Evolutionary conservation across 2,797 vertebrate genomes (phyloP).

Genomic region (Phalloptychus januarius): DNA sequence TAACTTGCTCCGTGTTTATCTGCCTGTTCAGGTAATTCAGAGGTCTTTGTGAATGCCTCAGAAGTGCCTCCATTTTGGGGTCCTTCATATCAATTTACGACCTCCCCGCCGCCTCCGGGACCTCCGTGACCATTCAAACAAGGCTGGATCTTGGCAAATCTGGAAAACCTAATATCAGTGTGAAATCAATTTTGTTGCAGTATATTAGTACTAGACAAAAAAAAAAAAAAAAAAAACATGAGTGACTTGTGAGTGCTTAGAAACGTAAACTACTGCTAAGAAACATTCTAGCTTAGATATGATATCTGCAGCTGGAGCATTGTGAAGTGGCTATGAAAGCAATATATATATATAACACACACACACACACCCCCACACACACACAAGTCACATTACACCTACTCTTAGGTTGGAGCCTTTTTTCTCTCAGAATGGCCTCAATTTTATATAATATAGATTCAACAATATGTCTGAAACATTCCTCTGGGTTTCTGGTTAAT

Average conservation of each 20-base stretch:
- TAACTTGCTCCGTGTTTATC: constrained; percentile 11
- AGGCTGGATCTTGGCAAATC: not conserved
- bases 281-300: not conserved
- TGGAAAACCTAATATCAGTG: not conserved
- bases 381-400: not conserved
- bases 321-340: too few relatives aligned
- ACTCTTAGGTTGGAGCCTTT: not conserved
- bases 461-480: not conserved
- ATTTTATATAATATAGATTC: not conserved
- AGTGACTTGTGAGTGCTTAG: not conserved
- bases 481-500: not conserved
- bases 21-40: constrained; percentile 14
- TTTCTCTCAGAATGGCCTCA: not conserved
- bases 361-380: too few relatives aligned
- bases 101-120: not conserved
- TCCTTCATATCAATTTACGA: not conserved
- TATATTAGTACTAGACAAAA: not conserved
- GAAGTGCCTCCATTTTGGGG: not conserved
- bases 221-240: too few relatives aligned
- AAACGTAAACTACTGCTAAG: not conserved
- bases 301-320: not conserved
- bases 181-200: not conserved
- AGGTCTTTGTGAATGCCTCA: constrained; percentile 24
- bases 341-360: too few relatives aligned
- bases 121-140: not conserved